Evolutionary conservation across 2,888 invertebrate genomes (phyloP).

Genomic region (Acleris holmiana): DNA sequence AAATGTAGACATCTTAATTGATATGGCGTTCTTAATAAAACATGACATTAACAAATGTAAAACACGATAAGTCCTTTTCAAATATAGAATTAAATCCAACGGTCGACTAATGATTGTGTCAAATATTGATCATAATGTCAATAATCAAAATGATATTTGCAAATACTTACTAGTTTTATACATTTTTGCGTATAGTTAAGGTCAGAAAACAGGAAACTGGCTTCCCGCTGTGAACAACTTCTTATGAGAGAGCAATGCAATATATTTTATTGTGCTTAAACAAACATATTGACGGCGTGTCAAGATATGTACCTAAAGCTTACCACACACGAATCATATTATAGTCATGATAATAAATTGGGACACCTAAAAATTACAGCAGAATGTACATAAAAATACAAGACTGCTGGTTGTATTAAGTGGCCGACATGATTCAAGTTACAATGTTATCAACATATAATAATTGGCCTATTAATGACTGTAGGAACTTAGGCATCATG

Average conservation of each 20-base stretch:
- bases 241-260: neutral
- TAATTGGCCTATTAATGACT: too few species aligned
- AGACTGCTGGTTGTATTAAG: too few species aligned
- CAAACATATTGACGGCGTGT: neutral
- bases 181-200: conserved; percentile 6
- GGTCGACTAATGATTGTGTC: conserved; percentile 16
- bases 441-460: too few species aligned
- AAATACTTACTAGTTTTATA: conserved; percentile 8
- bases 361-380: too few species aligned
- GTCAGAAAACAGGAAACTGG: conserved; percentile 15
- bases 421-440: too few species aligned
- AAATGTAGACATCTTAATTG: conserved; percentile 4
- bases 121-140: conserved; percentile 14
- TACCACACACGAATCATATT: too few species aligned
- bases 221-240: neutral
- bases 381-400: too few species aligned
- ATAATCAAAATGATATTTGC: conserved; percentile 12
- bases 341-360: too few species aligned
- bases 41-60: conserved; percentile 15
- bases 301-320: too few species aligned
- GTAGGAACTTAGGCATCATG: too few species aligned
- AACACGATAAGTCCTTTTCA: neutral
- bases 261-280: neutral
- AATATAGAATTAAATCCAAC: neutral
- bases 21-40: conserved; percentile 6